Conservation (phyloP, 2,113 vertebrate genomes). For the Gallinago jamesoni region DNA sequence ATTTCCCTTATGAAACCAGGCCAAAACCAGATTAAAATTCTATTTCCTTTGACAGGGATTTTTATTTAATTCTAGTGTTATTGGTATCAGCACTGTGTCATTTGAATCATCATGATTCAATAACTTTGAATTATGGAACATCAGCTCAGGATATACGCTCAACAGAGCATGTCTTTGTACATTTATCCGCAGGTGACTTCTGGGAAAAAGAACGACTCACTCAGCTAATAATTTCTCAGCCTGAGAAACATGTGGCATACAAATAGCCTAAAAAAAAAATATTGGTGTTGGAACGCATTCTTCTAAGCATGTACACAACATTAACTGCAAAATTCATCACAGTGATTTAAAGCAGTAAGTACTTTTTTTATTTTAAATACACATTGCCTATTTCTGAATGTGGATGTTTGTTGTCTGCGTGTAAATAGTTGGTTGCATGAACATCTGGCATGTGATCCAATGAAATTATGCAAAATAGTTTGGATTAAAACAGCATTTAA, state of each 20-base stretch:
- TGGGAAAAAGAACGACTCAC: background rate
- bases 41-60: background rate
- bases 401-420: background rate
- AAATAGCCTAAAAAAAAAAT: background rate
- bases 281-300: background rate
- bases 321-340: background rate
- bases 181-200: background rate
- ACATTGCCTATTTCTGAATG: background rate
- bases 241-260: background rate
- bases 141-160: background rate
- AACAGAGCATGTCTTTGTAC: background rate
- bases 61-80: background rate
- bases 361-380: background rate
- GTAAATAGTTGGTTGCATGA: background rate
- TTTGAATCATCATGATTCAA: background rate
- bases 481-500: background rate
- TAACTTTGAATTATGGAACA: background rate
- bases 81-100: background rate
- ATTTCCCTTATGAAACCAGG: background rate
- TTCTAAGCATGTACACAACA: background rate
- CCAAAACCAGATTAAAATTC: background rate
- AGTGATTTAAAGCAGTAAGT: background rate
- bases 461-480: background rate
- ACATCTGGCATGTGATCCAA: background rate
- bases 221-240: background rate